These are phyloP conservation scores for Leptinotarsa peninsularis DNA, from an alignment of 2,888 invertebrate species.

Conservation along the genomic window DNA sequence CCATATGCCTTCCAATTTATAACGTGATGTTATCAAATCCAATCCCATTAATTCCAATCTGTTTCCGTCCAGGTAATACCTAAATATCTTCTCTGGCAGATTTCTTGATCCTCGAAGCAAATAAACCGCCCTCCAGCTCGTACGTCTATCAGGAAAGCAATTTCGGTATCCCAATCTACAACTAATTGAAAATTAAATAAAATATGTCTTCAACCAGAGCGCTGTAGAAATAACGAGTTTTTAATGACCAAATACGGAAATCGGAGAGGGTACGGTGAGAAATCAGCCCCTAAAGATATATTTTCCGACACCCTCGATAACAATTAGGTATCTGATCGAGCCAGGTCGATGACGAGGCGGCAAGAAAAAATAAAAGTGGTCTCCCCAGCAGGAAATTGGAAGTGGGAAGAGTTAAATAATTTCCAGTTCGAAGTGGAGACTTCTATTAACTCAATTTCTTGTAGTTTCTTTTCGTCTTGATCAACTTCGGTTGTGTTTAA, in stretches of 20 bases:
- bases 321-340: constrained; percentile 35
- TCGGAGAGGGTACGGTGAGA: constrained; percentile 23
- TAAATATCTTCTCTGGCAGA: constrained; percentile 41
- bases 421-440: constrained; percentile 9
- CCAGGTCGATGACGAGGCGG: constrained; percentile 26
- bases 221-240: constrained; percentile 36
- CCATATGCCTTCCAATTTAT: neutral
- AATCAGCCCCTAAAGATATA: constrained; percentile 33
- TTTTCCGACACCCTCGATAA: constrained; percentile 33
- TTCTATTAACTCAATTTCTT: constrained; percentile 15
- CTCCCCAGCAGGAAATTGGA: constrained; percentile 30
- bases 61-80: neutral
- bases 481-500: neutral
- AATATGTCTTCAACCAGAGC: constrained; percentile 27
- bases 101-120: constrained; percentile 4
- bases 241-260: constrained; percentile 36
- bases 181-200: constrained; percentile 31
- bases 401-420: constrained; percentile 20
- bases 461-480: neutral
- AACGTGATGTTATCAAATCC: neutral
- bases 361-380: constrained; percentile 27
- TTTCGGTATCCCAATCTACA: constrained; percentile 22
- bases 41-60: constrained; percentile 3
- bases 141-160: constrained; percentile 21
- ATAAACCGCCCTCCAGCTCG: constrained; percentile 5